A percentile compares a stretch with the other conserved stretches of the same genome.
phyloP scores from a whole-genome alignment of 2,888 invertebrate species.

The Drosophila nigritarsus region DNA sequence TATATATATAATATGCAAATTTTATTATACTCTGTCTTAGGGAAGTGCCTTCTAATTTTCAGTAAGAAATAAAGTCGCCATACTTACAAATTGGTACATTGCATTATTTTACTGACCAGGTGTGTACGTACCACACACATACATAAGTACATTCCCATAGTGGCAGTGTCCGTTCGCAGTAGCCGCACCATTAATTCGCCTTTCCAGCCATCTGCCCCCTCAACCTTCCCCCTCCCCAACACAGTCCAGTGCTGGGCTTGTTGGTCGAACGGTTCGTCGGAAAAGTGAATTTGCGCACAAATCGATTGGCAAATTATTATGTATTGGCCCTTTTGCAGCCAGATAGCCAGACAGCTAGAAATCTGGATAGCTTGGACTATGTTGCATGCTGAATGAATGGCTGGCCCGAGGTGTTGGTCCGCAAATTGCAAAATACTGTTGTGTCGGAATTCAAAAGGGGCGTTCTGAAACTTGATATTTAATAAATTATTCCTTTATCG shows the following conservation, averaged over 20 bases:
- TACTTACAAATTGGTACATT: neutral
- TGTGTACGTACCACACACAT: conserved; percentile 12
- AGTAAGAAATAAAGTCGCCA: too few species aligned
- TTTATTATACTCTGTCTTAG: neutral
- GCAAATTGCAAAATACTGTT: conserved; percentile 71
- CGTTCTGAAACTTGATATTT: conserved; percentile 56
- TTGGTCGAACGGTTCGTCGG: conserved; percentile 47
- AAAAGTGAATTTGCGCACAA: conserved; percentile 70
- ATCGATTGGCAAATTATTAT: conserved; percentile 80
- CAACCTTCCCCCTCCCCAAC: neutral
- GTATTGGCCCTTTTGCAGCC: conserved; percentile 45
- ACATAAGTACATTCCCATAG: conserved; percentile 6
- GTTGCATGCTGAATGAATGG: conserved; percentile 45
- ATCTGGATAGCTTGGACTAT: neutral
- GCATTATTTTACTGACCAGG: neutral
- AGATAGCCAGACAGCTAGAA: neutral
- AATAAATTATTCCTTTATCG: conserved; percentile 45
- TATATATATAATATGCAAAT: neutral
- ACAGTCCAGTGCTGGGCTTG: conserved; percentile 12
- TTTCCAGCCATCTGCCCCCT: neutral
- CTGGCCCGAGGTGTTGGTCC: conserved; percentile 70
- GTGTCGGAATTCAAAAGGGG: conserved; percentile 37
- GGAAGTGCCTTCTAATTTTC: neutral
- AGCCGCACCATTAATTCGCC: conserved; percentile 50
- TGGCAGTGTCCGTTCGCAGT: conserved; percentile 39